Conservation (phyloP, 2,888 invertebrate species). For the Acleris emargana region DNA sequence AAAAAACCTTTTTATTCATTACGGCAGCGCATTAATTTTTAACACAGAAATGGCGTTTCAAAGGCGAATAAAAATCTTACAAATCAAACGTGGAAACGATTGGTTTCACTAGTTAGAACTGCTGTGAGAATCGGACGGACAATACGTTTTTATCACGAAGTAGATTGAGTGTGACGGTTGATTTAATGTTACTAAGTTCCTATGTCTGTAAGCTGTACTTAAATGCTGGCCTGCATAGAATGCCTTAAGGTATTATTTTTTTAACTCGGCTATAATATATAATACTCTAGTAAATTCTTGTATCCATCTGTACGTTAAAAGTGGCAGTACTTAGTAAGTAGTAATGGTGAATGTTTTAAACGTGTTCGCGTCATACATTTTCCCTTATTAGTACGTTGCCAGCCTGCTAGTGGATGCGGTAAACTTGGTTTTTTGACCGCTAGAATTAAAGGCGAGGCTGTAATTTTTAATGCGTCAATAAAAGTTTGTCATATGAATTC, state of each 20-base stretch:
- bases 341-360: too few species aligned
- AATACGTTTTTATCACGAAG: slow-evolving; percentile 17
- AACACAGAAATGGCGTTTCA: slow-evolving; percentile 1
- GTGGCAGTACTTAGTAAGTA: too few species aligned
- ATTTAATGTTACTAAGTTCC: slow-evolving; percentile 6
- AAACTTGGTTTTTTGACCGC: too few species aligned
- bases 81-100: slow-evolving; percentile 13
- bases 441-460: too few species aligned
- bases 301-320: too few species aligned
- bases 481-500: too few species aligned
- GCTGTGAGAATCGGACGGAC: slow-evolving; percentile 29
- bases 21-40: neutral
- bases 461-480: too few species aligned
- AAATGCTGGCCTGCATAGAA: neutral
- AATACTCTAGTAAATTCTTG: too few species aligned
- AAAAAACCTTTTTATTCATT: neutral
- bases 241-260: neutral
- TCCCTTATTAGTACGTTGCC: too few species aligned
- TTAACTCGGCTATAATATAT: too few species aligned
- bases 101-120: slow-evolving; percentile 16
- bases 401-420: too few species aligned
- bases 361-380: too few species aligned
- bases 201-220: neutral
- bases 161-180: slow-evolving; percentile 31
- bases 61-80: neutral